Evolutionary conservation across 2,888 invertebrate species (phyloP), one percentile per base, ranked within the genome.

Genomic region (Hermodice carunculata): DNA sequence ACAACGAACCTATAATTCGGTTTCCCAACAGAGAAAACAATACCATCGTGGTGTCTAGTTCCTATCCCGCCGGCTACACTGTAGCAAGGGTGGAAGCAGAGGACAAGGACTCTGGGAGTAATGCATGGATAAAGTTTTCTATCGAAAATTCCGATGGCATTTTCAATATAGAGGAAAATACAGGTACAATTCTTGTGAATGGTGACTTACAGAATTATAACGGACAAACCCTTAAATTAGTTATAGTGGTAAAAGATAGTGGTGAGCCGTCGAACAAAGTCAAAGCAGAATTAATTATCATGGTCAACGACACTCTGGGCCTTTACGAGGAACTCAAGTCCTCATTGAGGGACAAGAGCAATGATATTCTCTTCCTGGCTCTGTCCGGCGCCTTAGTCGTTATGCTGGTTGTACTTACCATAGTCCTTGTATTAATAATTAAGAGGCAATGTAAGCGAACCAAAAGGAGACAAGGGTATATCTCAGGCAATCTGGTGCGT

Each of bases 81-180:
- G 69, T 80, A 4, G 66, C 76, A 17, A 44, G 54, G 29, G 66
- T 79, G 1, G 48, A 62, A 5, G 80, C 79, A 4, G 17, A 42
- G 22, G 81, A 81, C 48, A 37, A 37, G 8, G 81, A 81, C 67
- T 64, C 73, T 28, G 66, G 70, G 1, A 74, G 67, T 17, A 78
- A 76, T 80, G 71, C 80, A 1, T 56, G 58, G 37, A 34, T 78
- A 31, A 64, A 61, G 3, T 76, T 61, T 53, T 60, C 65, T 37
- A 65, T 78, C 19, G 56, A 65, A 17, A 54, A 60, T 29, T 85
- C 87, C 14, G 87, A 87, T 57, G 74, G 74, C 3, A 76, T 86
- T 52, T 88, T 88, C 74, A 75, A 74, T 53, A 82, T 88, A 56
- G 83, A 87, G 56, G 67, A 77, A 2, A 65, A 78, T 2, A 78